A percentile compares a stretch with the other conserved stretches of the same genome.
Evolutionary conservation across 2,113 vertebrate genomes (phyloP).

Genomic region (Aspidoscelis tigris): DNA sequence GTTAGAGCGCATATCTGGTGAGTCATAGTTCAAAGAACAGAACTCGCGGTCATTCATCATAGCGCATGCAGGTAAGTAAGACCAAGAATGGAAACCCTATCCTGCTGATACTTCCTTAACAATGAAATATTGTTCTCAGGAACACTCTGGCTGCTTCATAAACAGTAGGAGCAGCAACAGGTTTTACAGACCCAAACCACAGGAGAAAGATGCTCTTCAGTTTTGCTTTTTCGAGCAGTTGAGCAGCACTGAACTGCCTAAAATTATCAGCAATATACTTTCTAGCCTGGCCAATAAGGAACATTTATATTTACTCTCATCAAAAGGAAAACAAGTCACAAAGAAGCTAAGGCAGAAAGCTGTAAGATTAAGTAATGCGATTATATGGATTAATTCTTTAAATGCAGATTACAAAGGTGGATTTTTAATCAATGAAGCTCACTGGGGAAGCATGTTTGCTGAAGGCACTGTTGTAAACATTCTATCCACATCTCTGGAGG

Average conservation of each 20-base stretch:
- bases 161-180: background rate
- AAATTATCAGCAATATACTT: background rate
- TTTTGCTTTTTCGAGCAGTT: background rate
- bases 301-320: constrained; percentile 2
- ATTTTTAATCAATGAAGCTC: constrained; percentile 36
- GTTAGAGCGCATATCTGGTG: no score
- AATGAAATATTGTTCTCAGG: background rate
- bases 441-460: constrained; percentile 31
- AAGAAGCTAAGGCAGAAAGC: constrained; percentile 18
- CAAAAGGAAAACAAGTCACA: constrained; percentile 18
- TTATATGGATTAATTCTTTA: constrained; percentile 34
- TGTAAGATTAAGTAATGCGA: constrained; percentile 33
- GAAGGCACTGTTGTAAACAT: constrained; percentile 21
- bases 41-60: no score
- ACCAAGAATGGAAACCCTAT: background rate
- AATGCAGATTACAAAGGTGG: constrained; percentile 39
- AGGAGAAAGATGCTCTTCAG: background rate
- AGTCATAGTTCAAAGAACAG: no score
- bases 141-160: no score
- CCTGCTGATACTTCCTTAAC: no score
- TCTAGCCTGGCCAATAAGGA: background rate
- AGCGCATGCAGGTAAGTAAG: background rate
- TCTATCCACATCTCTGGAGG: background rate
- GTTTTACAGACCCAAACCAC: background rate
- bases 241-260: background rate